phyloP scores from a whole-genome alignment of 2,888 invertebrate species.

The Xylota segnis region DNA sequence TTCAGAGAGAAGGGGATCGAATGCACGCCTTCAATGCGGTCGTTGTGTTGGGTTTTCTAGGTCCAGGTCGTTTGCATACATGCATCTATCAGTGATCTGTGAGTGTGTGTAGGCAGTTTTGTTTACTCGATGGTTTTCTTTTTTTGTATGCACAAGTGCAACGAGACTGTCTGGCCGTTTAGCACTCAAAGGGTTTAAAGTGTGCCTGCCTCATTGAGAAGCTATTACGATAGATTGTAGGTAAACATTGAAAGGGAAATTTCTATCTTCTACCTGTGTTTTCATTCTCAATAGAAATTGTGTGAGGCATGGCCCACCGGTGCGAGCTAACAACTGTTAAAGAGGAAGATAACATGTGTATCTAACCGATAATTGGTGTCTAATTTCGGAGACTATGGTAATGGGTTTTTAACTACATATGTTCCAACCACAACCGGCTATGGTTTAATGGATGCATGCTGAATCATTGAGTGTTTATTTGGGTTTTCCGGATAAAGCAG shows the following conservation, averaged over 20 bases:
- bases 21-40: slow-evolving; percentile 41
- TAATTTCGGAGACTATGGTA: slow-evolving; percentile 1
- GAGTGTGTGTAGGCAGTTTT: slow-evolving; percentile 9
- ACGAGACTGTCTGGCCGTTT: slow-evolving; percentile 7
- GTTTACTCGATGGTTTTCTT: neutral
- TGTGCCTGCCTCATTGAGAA: slow-evolving; percentile 16
- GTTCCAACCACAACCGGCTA: too few relatives aligned
- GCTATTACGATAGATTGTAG: slow-evolving; percentile 20
- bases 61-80: slow-evolving; percentile 62
- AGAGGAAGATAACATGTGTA: slow-evolving; percentile 17
- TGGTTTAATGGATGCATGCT: neutral
- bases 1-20: slow-evolving; percentile 18
- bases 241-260: slow-evolving; percentile 34
- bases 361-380: slow-evolving; percentile 12
- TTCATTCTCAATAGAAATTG: neutral
- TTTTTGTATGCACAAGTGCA: slow-evolving; percentile 8
- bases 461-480: neutral
- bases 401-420: slow-evolving; percentile 1
- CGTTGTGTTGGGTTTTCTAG: slow-evolving; percentile 39
- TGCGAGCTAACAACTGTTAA: slow-evolving; percentile 1
- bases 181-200: neutral
- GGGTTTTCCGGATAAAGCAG: too few relatives aligned
- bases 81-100: neutral
- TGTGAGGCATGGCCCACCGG: slow-evolving; percentile 1
- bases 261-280: neutral